phyloP scores from a whole-genome alignment of 2,888 invertebrate species.

The Tipula confusa region DNA sequence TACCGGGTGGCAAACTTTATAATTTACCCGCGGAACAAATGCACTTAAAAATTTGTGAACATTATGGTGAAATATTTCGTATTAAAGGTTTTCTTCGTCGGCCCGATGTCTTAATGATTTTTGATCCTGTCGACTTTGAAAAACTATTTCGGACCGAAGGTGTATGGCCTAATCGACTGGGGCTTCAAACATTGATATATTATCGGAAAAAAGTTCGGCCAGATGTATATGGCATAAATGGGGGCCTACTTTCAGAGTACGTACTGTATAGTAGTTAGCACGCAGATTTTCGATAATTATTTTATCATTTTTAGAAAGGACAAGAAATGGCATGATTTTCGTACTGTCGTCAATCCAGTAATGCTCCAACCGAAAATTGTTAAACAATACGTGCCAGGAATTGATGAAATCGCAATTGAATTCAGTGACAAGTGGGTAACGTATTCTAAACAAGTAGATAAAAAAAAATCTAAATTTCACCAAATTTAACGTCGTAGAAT shows the following conservation, averaged over 20 bases:
- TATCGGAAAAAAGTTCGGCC: conserved; percentile 29
- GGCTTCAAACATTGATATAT: conserved; percentile 32
- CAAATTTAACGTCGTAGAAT: conserved; percentile 41
- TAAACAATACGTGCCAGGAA: conserved; percentile 51
- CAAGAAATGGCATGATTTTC: conserved; percentile 60
- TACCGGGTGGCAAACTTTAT: conserved; percentile 42
- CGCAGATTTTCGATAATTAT: not conserved
- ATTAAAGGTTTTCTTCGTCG: conserved; percentile 32
- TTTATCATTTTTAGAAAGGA: conserved; percentile 36
- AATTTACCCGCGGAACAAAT: not conserved
- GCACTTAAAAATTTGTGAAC: not conserved
- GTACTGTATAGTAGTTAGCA: not conserved
- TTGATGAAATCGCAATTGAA: conserved; percentile 51
- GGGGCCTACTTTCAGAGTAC: conserved; percentile 41
- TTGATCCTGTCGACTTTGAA: conserved; percentile 33
- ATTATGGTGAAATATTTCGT: conserved; percentile 32
- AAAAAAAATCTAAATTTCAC: not conserved
- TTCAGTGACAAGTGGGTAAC: conserved; percentile 39
- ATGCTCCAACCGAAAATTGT: conserved; percentile 58
- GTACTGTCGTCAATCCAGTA: conserved; percentile 61
- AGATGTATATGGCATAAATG: conserved; percentile 38
- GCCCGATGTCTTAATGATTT: conserved; percentile 33
- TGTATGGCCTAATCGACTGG: conserved; percentile 30
- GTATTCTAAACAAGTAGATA: too few species aligned
- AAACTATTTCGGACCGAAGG: conserved; percentile 34